Conservation (phyloP, 2,888 invertebrate genomes). For the Hirtodrosophila cameraria region DNA sequence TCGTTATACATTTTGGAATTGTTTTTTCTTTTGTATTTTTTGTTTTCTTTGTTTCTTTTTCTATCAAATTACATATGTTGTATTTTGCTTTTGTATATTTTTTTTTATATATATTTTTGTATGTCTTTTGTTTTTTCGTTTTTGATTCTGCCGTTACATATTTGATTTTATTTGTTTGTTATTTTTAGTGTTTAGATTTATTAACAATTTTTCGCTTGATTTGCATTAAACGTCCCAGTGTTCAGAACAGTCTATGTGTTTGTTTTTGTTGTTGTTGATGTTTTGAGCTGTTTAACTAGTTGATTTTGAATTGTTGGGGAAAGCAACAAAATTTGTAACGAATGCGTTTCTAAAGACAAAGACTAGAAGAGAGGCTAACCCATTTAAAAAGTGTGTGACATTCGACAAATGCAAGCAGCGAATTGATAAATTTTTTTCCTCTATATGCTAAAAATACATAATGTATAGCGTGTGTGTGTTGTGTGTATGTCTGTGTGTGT, state of each 20-base stretch:
- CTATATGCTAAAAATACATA: constrained; percentile 45
- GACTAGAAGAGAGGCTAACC: constrained; percentile 44
- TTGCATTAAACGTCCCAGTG: constrained; percentile 56
- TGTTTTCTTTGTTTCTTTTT: constrained; percentile 9
- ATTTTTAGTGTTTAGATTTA: constrained; percentile 6
- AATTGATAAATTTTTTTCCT: constrained; percentile 24
- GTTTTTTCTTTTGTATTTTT: constrained; percentile 25
- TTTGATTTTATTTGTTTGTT: constrained; percentile 33
- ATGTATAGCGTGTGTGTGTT: constrained; percentile 22
- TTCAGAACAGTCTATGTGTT: constrained; percentile 46
- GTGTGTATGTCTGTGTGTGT: constrained; percentile 11
- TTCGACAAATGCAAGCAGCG: constrained; percentile 12
- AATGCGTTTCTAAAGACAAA: constrained; percentile 31
- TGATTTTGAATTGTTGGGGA: constrained; percentile 19
- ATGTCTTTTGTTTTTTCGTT: constrained; percentile 9
- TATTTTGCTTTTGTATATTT: no score
- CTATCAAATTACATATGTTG: constrained; percentile 21
- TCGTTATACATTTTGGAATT: constrained; percentile 77
- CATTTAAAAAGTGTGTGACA: constrained; percentile 1
- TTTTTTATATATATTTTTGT: constrained; percentile 35
- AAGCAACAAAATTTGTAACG: constrained; percentile 30
- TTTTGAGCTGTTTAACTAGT: constrained; percentile 16
- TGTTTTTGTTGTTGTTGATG: constrained; percentile 4
- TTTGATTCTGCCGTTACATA: constrained; percentile 47
- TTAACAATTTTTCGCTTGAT: constrained; percentile 59